phyloP scores from a whole-genome alignment of 2,888 invertebrate species.

The Danaus chrysippus region DNA sequence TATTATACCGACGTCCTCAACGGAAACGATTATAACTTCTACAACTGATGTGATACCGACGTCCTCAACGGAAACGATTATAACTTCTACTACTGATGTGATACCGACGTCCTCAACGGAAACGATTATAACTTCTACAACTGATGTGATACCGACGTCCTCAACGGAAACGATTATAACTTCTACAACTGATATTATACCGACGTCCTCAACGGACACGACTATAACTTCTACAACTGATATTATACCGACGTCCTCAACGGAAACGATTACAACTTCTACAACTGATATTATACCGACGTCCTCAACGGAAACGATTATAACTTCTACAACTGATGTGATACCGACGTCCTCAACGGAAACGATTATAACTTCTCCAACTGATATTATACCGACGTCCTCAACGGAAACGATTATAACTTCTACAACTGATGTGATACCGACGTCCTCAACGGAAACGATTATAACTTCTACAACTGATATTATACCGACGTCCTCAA shows the following conservation, averaged over 20 bases:
- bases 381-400: conserved; percentile 29
- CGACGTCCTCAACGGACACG: conserved; percentile 30
- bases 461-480: no score
- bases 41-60: conserved; percentile 40
- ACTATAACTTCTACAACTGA: conserved; percentile 59
- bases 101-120: background rate
- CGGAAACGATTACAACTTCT: background rate
- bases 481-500: no score
- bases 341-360: conserved; percentile 34
- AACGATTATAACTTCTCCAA: conserved; percentile 50
- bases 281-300: background rate
- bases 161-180: background rate
- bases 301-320: background rate
- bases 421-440: no score
- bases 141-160: background rate
- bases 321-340: conserved; percentile 3
- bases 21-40: background rate
- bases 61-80: conserved; percentile 53
- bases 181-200: conserved; percentile 35
- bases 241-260: conserved; percentile 45
- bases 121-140: background rate
- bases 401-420: no score
- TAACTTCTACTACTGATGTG: conserved; percentile 54
- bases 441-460: no score
- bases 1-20: background rate